These are phyloP conservation scores for Chloropsis hardwickii DNA, from an alignment of 2,113 vertebrate species.

Conservation along the genomic window DNA sequence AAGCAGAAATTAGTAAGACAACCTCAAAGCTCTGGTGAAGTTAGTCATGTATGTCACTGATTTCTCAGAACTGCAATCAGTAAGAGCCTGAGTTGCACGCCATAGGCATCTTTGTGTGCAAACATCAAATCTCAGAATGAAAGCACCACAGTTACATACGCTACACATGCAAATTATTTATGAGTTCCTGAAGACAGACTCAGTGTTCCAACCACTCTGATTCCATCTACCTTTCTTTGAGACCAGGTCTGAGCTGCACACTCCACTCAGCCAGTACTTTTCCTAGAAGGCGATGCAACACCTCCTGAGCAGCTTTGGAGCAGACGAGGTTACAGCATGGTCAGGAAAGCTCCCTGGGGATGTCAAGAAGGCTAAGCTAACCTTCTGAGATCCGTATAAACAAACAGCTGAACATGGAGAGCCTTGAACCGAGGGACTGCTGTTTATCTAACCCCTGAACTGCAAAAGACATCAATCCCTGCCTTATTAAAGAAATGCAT, in stretches of 20 bases:
- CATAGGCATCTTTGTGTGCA: background rate
- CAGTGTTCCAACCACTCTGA: background rate
- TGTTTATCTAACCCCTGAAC: conserved; percentile 77
- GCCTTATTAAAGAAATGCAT: conserved; percentile 71
- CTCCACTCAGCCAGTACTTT: background rate
- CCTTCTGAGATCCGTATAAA: conserved; percentile 71
- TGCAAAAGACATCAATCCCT: conserved; percentile 69
- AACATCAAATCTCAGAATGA: background rate
- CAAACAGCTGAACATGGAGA: conserved; percentile 71
- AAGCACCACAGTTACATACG: background rate
- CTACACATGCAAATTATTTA: background rate
- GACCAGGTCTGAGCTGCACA: background rate
- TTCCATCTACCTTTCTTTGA: background rate
- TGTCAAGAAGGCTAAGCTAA: conserved; percentile 54
- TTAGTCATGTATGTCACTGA: background rate
- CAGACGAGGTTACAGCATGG: conserved; percentile 53
- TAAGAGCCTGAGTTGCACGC: rapidly evolving
- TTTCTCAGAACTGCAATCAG: background rate
- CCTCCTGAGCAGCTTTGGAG: conserved; percentile 21
- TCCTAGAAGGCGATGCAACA: background rate
- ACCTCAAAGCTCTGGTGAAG: background rate
- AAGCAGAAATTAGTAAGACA: background rate
- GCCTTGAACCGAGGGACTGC: conserved; percentile 68
- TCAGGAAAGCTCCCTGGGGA: conserved; percentile 62
- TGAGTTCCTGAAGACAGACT: background rate